Percentiles rank a stretch among this genome's conserved stretches.
These are phyloP conservation scores for Uropetala carovei DNA, from an alignment of 2,888 invertebrate species.

Conservation along the genomic window DNA sequence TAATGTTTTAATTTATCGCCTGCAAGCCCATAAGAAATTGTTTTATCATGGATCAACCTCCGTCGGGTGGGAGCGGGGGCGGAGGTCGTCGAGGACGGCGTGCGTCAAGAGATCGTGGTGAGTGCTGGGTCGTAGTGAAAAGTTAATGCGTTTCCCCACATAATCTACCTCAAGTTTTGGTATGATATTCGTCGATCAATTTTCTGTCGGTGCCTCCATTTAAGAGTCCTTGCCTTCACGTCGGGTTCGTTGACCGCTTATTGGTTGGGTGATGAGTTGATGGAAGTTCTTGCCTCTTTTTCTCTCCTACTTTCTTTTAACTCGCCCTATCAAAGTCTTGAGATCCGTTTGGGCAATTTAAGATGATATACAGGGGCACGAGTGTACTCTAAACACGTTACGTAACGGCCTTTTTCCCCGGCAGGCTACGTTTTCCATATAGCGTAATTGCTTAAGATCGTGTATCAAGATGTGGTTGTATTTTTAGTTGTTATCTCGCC, in stretches of 20 bases:
- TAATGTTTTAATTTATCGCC: not conserved
- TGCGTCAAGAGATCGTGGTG: constrained; percentile 53
- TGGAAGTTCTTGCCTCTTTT: not conserved
- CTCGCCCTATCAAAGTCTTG: not conserved
- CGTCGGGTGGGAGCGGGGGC: constrained; percentile 38
- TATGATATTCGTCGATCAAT: not conserved
- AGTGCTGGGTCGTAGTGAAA: not conserved
- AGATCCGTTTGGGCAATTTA: not conserved
- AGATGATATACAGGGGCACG: not conserved
- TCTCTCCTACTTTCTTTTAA: not conserved
- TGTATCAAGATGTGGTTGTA: not conserved
- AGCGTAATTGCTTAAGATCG: not conserved
- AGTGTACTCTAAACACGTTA: not conserved
- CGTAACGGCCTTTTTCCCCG: not conserved
- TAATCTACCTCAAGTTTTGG: not conserved
- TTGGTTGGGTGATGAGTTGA: not conserved
- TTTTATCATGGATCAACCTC: constrained; percentile 28
- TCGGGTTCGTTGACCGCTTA: constrained; percentile 25
- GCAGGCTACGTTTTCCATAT: not conserved
- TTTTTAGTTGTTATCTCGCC: constrained; percentile 1
- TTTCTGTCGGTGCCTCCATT: not conserved
- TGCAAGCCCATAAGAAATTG: not conserved
- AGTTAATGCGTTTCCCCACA: not conserved
- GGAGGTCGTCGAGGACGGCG: constrained; percentile 28
- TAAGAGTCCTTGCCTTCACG: not conserved